Evolutionary conservation across 2,888 invertebrate genomes (phyloP), one percentile per base, ranked within the genome.

Genomic region (Drosophila percnosoma): DNA sequence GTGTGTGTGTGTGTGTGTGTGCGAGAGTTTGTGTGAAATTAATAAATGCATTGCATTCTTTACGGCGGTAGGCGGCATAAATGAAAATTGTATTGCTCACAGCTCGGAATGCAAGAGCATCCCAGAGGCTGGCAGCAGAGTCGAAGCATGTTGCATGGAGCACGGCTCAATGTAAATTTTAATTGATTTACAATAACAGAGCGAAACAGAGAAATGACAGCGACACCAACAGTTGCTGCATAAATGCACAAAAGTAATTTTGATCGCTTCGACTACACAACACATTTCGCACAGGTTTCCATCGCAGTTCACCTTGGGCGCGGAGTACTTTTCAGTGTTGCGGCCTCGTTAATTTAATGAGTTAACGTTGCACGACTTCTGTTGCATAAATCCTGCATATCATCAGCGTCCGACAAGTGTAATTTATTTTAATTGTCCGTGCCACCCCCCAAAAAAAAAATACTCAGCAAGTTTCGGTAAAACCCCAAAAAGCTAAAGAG

Each of bases 401-500:
- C 80, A 69, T 45, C 69, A 45, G 58, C 61, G 69, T 40, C 27
- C 78, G 79, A 78, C 87, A 80, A 82, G 82, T 79, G 87, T 90
- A 89, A 91, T 91, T 91, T 88, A 91, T 91, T 91, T 91, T 91
- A 90, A 91, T 91, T 90, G 90, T 90, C 85, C 18, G 13, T 78
- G 62, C 63, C 58, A 31, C 55, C 42, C 49, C 33, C 15, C 31
- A n/a, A 11, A 33, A 49, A 65, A 36, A 38, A n/a, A 21, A 21
- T 10, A 18, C 34, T 18, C 21, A 7, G 15, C 45, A 15, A 24
- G 15, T 27, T 55, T 55, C 38, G 15, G 40, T 29, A 5, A 5
- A 15, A 38, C 21, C 57, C 21, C 38, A 63, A 62, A 36, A 42
- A 65, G 71, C 59, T 72, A 74, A 77, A 68, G 68, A 77, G 68